A percentile compares a stretch with the other conserved stretches of the same genome.
Conservation (phyloP, 2,797 vertebrate genomes). For the Rhynchonycteris naso region DNA sequence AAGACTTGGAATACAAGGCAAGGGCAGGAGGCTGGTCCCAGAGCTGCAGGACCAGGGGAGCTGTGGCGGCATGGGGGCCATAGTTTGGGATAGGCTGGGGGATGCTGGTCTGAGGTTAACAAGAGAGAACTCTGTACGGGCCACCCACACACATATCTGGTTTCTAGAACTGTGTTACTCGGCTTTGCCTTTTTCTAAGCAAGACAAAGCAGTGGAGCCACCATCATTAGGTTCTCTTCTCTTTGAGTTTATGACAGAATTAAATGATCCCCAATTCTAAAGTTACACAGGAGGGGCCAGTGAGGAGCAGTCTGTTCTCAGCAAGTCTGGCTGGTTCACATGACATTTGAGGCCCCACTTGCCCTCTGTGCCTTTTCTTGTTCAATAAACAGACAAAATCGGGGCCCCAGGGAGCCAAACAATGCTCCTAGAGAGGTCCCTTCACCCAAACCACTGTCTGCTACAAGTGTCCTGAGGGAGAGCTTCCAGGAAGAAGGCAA, state of each 20-base stretch:
- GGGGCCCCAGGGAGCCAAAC: neutral
- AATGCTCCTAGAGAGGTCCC: neutral
- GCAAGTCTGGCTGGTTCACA: neutral
- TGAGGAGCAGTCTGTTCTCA: neutral
- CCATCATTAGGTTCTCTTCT: neutral
- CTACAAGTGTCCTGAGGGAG: neutral
- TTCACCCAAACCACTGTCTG: neutral
- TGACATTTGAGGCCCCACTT: neutral
- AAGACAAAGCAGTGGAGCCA: neutral
- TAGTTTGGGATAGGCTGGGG: neutral
- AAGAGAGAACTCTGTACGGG: neutral
- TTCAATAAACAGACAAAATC: neutral
- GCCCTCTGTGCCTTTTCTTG: neutral
- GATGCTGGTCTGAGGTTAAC: accelerated
- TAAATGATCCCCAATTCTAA: neutral
- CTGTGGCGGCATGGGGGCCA: accelerated
- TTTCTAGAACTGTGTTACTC: neutral
- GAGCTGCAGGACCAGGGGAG: accelerated
- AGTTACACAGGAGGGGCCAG: neutral
- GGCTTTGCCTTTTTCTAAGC: neutral
- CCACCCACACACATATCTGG: accelerated
- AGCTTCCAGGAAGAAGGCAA: neutral
- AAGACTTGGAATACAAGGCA: too few relatives aligned
- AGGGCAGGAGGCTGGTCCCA: neutral
- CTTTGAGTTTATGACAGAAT: neutral